phyloP scores from a whole-genome alignment of 1,140 invertebrate genomes.

The Bilobella aurantiaca region DNA sequence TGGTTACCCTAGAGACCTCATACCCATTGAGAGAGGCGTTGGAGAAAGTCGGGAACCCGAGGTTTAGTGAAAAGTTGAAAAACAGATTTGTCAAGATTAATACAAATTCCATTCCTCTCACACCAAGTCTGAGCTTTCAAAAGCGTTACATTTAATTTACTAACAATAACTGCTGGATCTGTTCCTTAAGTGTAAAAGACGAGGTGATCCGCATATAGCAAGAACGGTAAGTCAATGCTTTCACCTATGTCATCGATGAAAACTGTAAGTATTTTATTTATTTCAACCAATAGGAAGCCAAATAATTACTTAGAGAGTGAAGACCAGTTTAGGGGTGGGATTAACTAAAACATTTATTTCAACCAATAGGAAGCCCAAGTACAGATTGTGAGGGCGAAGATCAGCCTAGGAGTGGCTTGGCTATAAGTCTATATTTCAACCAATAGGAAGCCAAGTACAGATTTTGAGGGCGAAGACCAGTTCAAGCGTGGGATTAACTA shows the following conservation, averaged over 20 bases:
- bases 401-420: too few relatives aligned
- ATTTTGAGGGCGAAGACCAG: too few relatives aligned
- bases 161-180: neutral
- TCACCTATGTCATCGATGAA: constrained; percentile 34
- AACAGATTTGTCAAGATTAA: constrained; percentile 2
- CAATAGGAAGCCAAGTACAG: too few relatives aligned
- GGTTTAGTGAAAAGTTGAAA: neutral
- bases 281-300: too few relatives aligned
- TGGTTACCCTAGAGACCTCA: neutral
- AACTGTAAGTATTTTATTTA: constrained; percentile 34
- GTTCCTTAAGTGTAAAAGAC: constrained; percentile 13
- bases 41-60: neutral
- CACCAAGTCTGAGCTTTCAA: neutral
- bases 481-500: too few relatives aligned
- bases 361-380: too few relatives aligned
- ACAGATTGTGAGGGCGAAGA: too few relatives aligned
- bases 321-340: too few relatives aligned
- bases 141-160: neutral
- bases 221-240: constrained; percentile 8
- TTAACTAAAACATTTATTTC: too few relatives aligned
- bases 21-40: neutral
- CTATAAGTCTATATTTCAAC: too few relatives aligned
- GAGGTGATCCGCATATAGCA: constrained; percentile 36
- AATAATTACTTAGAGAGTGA: too few relatives aligned
- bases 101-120: neutral